These are phyloP conservation scores for Melanotaenia maccullochi DNA, from an alignment of 2,797 vertebrate species.

Conservation along the genomic window DNA sequence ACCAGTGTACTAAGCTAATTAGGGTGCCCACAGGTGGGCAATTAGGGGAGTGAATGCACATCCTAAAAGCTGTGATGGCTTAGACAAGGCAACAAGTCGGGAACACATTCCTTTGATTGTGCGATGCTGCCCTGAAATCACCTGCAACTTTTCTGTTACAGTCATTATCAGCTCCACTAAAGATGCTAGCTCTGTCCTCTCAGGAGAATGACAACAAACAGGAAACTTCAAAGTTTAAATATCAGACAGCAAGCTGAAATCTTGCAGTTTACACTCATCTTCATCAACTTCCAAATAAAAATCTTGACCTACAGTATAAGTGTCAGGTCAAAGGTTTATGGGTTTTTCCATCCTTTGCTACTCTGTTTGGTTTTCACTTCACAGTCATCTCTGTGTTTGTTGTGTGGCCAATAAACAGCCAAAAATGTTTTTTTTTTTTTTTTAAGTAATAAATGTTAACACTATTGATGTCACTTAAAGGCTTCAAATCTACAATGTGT, in stretches of 20 bases:
- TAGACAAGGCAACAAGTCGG: conserved; percentile 56
- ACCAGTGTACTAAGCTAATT: conserved; percentile 67
- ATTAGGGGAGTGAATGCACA: conserved; percentile 61
- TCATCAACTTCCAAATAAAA: neutral
- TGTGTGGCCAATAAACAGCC: no score
- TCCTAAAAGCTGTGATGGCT: conserved; percentile 51
- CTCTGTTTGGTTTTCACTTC: no score
- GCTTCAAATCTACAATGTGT: no score
- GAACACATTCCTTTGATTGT: conserved; percentile 56
- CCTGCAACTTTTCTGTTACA: conserved; percentile 23
- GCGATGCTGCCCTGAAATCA: conserved; percentile 34
- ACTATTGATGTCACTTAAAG: no score
- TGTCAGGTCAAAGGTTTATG: no score
- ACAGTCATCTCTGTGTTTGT: no score
- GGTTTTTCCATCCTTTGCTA: no score
- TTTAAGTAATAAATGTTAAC: no score
- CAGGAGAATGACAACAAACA: conserved; percentile 7
- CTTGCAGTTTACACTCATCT: neutral
- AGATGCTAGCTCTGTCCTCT: conserved; percentile 15
- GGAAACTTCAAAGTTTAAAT: neutral
- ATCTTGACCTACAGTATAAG: no score
- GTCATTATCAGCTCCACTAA: conserved; percentile 41
- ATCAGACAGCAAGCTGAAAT: neutral
- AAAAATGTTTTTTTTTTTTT: no score
- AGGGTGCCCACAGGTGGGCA: conserved; percentile 67